phyloP scores from a whole-genome alignment of 2,797 vertebrate species.

The Etheostoma nigrum region DNA sequence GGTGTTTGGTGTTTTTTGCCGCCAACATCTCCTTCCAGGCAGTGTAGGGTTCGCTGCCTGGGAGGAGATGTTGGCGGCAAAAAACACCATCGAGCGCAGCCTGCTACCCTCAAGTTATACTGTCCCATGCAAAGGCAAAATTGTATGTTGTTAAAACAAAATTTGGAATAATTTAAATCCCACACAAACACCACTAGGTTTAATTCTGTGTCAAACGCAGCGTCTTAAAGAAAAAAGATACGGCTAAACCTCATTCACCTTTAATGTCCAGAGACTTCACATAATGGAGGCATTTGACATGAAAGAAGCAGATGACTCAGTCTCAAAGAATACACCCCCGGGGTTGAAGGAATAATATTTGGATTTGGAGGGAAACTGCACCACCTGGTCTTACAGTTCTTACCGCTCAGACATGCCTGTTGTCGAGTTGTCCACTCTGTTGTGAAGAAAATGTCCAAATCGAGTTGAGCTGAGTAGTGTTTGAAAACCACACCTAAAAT shows the following conservation, averaged over 20 bases:
- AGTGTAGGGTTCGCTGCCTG: too few species aligned
- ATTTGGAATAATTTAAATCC: not conserved
- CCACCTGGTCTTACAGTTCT: not conserved
- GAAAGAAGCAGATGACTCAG: not conserved
- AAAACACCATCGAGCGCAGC: not conserved
- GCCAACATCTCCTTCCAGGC: too few species aligned
- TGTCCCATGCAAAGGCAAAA: not conserved
- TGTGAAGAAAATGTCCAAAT: not conserved
- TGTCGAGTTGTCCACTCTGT: not conserved
- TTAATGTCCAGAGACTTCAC: not conserved
- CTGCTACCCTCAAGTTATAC: not conserved
- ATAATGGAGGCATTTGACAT: not conserved
- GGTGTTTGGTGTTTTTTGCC: too few species aligned
- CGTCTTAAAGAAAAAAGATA: not conserved
- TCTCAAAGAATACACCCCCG: not conserved
- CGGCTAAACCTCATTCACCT: not conserved
- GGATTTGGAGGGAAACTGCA: not conserved
- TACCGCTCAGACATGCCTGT: not conserved
- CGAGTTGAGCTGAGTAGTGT: not conserved
- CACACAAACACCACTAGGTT: not conserved
- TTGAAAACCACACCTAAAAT: not conserved
- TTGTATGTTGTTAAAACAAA: not conserved
- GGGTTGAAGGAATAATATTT: not conserved
- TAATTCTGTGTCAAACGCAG: not conserved
- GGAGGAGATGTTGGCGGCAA: too few species aligned